Base-by-base conservation (phyloP, 2,113 vertebrate genomes). In the Lophius piscatorius region DNA sequence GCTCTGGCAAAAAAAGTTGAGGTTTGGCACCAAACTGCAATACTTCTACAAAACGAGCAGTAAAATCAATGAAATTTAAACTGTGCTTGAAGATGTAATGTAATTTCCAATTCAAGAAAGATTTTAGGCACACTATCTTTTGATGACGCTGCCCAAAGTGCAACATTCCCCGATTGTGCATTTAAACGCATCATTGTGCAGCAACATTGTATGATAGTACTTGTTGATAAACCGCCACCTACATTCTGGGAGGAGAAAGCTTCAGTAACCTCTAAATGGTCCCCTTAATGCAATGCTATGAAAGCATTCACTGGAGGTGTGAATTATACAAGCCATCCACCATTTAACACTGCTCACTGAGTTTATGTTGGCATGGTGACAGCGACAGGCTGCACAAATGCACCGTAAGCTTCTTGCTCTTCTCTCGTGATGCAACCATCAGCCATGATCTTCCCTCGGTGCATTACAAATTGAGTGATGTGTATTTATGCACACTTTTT, bases 231-330 rank as follows among this genome's bases (percentile, higher is more conserved):
- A 55, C 22, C 13, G 42, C 13, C 4, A 4, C 20, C 21, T 22
- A 22, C 17, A 28, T 7, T 48, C 33, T 46, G 56, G 11, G n/a
- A 40, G 20, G 20, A 40, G 16, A 28, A 44, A 23, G 35, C 28
- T 41, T 34, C 20, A 55, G 41, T 57, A 26, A 42, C 55, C 11
- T 31, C 52, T 46, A 46, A 58, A 59, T 63, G 35, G 40, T 51
- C 16, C 3, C 13, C 38, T 34, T 50, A 63, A 62, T 58, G 58
- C 11, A n/a, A 17, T n/a, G 22, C 39, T 50, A 14, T 44, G 4
- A 44, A 54, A 20, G 18, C 29, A 47, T 70, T 70, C 57, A 50
- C 49, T 55, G 39, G 34, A 49, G 12, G 55, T 40, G 41, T 13
- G 26, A 41, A 23, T 67, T 41, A 12, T 40, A 36, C 13, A 23